phyloP scores from a whole-genome alignment of 2,888 invertebrate genomes.

The Carcina quercana region DNA sequence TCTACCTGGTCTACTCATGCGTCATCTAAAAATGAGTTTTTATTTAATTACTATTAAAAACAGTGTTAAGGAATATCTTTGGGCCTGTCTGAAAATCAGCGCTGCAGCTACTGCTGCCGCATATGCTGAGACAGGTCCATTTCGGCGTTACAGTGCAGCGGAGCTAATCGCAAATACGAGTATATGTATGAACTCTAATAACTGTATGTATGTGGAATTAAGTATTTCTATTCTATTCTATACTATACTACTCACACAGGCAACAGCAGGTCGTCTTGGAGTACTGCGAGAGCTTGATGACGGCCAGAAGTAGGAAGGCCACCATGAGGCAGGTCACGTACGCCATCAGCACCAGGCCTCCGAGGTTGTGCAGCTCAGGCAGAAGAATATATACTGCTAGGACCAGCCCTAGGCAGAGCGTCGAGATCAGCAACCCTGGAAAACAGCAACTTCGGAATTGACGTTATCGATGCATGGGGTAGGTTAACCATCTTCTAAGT shows the following conservation, averaged over 20 bases:
- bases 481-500: too few species aligned
- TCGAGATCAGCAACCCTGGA: slow-evolving; percentile 35
- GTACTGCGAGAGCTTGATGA: slow-evolving; percentile 25
- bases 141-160: too few species aligned
- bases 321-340: slow-evolving; percentile 37
- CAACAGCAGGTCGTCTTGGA: slow-evolving; percentile 18
- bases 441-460: too few species aligned
- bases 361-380: slow-evolving; percentile 37
- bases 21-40: too few species aligned
- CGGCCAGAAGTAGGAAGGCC: slow-evolving; percentile 33
- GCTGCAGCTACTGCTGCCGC: too few species aligned
- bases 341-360: slow-evolving; percentile 41
- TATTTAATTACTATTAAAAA: too few species aligned
- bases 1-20: neutral
- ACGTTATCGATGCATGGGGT: too few species aligned
- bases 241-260: slow-evolving; percentile 37
- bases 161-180: too few species aligned
- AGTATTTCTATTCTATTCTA: neutral
- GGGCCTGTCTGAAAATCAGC: too few species aligned
- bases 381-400: slow-evolving; percentile 37
- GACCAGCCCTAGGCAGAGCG: slow-evolving; percentile 36
- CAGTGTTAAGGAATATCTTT: too few species aligned
- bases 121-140: too few species aligned
- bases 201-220: neutral
- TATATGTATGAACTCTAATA: too few species aligned